phyloP scores from a whole-genome alignment of 2,113 vertebrate genomes.

The Echinops telfairi region DNA sequence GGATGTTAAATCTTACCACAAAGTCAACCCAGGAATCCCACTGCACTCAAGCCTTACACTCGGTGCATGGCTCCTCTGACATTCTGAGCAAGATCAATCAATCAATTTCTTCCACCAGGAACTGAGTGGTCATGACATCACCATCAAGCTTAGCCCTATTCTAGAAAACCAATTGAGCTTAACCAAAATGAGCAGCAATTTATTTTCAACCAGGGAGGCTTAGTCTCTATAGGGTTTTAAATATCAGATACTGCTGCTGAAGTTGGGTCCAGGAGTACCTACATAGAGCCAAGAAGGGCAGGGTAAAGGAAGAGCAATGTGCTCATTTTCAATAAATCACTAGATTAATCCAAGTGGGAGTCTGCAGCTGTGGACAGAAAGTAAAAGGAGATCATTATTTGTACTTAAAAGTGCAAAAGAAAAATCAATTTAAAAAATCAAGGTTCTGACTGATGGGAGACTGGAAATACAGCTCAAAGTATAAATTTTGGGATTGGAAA shows the following conservation, averaged over 20 bases:
- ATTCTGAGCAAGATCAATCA: conserved; percentile 75
- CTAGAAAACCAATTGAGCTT: conserved; percentile 76
- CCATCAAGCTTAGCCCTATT: conserved; percentile 19
- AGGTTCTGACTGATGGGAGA: conserved; percentile 74
- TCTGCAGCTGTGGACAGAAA: conserved; percentile 79
- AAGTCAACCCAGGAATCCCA: conserved; percentile 64
- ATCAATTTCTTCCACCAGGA: conserved; percentile 75
- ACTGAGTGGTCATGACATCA: conserved; percentile 75
- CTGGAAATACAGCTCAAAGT: not conserved
- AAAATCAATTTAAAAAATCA: conserved; percentile 79
- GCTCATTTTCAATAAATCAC: conserved; percentile 86
- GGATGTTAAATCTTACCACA: conserved; percentile 76
- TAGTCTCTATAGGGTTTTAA: conserved; percentile 67
- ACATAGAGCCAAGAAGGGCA: conserved; percentile 64
- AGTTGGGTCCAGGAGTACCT: conserved; percentile 10
- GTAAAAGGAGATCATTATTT: conserved; percentile 76
- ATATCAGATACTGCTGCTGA: conserved; percentile 71
- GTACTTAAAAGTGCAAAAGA: conserved; percentile 72
- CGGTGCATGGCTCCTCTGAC: conserved; percentile 68
- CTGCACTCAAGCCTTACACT: conserved; percentile 60
- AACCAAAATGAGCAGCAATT: conserved; percentile 70
- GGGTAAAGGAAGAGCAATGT: conserved; percentile 82
- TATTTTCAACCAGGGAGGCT: conserved; percentile 64
- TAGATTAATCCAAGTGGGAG: conserved; percentile 81
- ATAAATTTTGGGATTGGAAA: conserved; percentile 35